Evolutionary conservation across 2,113 vertebrate genomes (phyloP).

Genomic region (Cebus imitator): DNA sequence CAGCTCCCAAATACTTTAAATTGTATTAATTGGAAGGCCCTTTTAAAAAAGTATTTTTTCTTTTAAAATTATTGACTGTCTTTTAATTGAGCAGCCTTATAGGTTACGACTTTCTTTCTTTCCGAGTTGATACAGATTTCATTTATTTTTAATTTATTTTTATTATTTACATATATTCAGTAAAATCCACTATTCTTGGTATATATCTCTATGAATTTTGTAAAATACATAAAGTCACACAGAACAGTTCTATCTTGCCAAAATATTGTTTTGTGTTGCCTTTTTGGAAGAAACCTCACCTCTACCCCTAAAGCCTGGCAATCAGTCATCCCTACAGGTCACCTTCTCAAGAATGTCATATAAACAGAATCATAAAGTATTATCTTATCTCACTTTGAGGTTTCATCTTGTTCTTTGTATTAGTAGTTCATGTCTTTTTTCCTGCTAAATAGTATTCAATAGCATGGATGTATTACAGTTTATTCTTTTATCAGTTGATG

Average conservation of each 20-base stretch:
- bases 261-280: neutral
- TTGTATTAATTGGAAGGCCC: slow-evolving; percentile 61
- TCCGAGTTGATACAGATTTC: slow-evolving; percentile 5
- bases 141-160: slow-evolving; percentile 17
- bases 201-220: neutral
- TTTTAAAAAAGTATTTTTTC: slow-evolving; percentile 14
- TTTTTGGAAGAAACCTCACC: neutral
- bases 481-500: neutral
- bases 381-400: neutral
- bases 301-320: neutral
- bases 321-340: neutral
- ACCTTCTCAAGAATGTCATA: neutral
- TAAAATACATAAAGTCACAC: neutral
- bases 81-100: slow-evolving; percentile 31
- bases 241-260: neutral
- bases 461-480: neutral
- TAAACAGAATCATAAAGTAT: neutral
- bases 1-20: slow-evolving; percentile 42
- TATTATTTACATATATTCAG: neutral
- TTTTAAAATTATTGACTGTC: slow-evolving; percentile 50
- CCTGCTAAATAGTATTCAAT: neutral
- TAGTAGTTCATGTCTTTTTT: neutral
- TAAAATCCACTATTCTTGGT: neutral
- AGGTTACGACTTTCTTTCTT: neutral
- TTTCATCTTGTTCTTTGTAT: neutral